phyloP scores from a whole-genome alignment of 1,140 invertebrate genomes.

The Drosophila tani region DNA sequence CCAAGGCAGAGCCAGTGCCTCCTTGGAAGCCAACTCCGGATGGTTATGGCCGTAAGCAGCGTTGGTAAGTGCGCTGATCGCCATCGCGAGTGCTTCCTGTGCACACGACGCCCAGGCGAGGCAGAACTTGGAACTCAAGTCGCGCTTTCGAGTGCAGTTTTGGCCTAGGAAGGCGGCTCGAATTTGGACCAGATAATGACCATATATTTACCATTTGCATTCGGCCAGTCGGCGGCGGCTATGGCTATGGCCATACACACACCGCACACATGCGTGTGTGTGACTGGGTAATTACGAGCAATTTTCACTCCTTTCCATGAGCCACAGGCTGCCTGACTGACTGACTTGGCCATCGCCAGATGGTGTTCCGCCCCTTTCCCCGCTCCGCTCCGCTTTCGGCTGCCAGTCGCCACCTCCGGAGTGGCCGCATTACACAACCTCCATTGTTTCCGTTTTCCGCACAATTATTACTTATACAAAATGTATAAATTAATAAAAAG shows the following conservation, averaged over 20 bases:
- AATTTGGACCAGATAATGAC: conserved; percentile 74
- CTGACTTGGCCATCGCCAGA: conserved; percentile 50
- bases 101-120: conserved; percentile 14
- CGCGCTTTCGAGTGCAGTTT: conserved; percentile 56
- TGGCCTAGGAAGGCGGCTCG: conserved; percentile 65
- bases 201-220: conserved; percentile 78
- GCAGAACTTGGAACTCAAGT: conserved; percentile 14
- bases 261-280: conserved; percentile 40
- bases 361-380: conserved; percentile 29
- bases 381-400: background rate
- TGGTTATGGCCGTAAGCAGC: conserved; percentile 70
- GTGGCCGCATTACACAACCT: conserved; percentile 79
- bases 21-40: conserved; percentile 40
- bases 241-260: background rate
- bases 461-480: conserved; percentile 84
- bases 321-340: conserved; percentile 55
- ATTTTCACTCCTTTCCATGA: conserved; percentile 80
- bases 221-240: conserved; percentile 8
- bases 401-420: conserved; percentile 44
- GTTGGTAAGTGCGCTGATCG: conserved; percentile 76
- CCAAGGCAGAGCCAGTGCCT: conserved; percentile 31
- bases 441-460: conserved; percentile 84
- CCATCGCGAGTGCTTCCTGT: conserved; percentile 81
- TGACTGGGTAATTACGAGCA: conserved; percentile 73
- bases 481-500: conserved; percentile 76